Percentiles rank a stretch among this genome's conserved stretches.
Evolutionary conservation across 2,888 invertebrate species (phyloP).

Genomic region (Apotomis turbidana): DNA sequence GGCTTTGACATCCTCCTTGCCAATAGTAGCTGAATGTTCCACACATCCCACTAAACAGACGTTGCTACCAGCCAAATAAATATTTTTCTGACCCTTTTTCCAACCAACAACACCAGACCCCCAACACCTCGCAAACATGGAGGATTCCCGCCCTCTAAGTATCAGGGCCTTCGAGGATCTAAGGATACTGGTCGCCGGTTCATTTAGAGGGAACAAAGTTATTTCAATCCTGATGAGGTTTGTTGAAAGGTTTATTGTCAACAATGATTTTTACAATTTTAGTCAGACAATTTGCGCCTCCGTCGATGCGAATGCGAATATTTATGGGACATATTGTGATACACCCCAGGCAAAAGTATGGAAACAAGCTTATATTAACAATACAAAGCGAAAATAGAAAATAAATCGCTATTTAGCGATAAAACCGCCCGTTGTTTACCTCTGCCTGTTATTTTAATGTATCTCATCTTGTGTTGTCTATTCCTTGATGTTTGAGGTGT

Average conservation of each 20-base stretch:
- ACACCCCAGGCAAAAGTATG: too few species aligned
- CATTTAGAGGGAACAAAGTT: conserved; percentile 48
- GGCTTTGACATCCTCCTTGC: not conserved
- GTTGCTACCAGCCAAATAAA: conserved; percentile 57
- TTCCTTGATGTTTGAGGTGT: too few species aligned
- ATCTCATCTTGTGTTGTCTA: too few species aligned
- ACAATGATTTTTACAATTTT: conserved; percentile 45
- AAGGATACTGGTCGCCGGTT: conserved; percentile 46
- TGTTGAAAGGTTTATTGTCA: conserved; percentile 44
- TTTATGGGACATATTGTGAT: not conserved
- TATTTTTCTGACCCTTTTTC: conserved; percentile 55
- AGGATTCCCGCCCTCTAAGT: not conserved
- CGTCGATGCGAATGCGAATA: not conserved
- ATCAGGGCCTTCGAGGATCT: conserved; percentile 39
- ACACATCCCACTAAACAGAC: conserved; percentile 48
- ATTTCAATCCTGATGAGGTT: conserved; percentile 48
- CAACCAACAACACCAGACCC: conserved; percentile 55
- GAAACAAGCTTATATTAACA: too few species aligned
- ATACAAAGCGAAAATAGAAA: too few species aligned
- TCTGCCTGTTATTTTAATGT: too few species aligned
- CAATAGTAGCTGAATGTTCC: conserved; percentile 7
- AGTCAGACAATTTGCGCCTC: conserved; percentile 7
- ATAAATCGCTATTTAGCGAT: too few species aligned
- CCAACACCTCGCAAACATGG: conserved; percentile 43
- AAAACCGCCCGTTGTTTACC: too few species aligned